Evolutionary conservation across 2,797 vertebrate genomes (phyloP).

Genomic region (Falco cherrug): DNA sequence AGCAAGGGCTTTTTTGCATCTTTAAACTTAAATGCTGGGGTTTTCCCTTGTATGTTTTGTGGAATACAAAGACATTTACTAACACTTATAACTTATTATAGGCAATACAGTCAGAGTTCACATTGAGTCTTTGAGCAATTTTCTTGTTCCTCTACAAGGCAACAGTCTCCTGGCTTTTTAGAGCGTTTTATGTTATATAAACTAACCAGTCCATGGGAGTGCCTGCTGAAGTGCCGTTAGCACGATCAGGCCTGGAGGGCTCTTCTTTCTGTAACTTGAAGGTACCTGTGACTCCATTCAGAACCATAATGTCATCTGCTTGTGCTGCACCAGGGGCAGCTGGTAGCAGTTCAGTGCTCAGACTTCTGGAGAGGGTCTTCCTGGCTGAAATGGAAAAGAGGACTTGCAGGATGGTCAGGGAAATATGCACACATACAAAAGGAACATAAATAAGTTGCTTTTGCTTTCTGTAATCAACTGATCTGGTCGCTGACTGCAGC

Average conservation of each 20-base stretch:
- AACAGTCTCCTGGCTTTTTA: background rate
- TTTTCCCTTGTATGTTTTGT: background rate
- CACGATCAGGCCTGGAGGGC: background rate
- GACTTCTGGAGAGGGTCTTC: background rate
- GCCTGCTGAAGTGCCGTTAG: background rate
- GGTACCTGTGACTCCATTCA: background rate
- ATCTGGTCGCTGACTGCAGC: background rate
- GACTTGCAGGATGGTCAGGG: background rate
- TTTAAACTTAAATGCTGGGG: background rate
- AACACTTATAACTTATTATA: background rate
- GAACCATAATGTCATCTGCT: background rate
- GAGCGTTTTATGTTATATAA: background rate
- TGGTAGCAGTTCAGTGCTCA: rapidly evolving
- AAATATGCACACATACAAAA: background rate
- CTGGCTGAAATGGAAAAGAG: background rate
- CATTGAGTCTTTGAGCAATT: background rate
- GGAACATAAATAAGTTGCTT: background rate
- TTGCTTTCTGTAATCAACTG: background rate
- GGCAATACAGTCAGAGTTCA: background rate
- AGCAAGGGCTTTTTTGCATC: background rate
- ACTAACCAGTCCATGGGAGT: background rate
- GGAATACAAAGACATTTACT: background rate
- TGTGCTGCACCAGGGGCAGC: background rate
- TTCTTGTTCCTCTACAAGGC: background rate
- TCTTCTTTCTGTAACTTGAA: background rate